These are phyloP conservation scores for Alosa sapidissima DNA, from an alignment of 2,797 vertebrate species.

Conservation along the genomic window DNA sequence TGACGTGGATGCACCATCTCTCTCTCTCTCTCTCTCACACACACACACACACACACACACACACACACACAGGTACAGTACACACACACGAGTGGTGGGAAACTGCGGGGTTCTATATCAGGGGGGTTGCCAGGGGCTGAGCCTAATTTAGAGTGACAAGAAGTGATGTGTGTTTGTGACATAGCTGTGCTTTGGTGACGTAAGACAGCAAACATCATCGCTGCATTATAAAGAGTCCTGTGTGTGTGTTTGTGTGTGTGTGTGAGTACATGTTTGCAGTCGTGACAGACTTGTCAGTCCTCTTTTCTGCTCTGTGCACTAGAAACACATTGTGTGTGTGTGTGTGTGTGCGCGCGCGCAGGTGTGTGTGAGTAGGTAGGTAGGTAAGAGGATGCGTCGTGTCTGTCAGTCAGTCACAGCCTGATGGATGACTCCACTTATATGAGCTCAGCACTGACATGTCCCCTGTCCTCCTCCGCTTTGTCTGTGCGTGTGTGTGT, in stretches of 20 bases:
- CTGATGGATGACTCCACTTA: too few relatives aligned
- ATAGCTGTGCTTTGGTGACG: not conserved
- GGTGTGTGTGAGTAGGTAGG: too few relatives aligned
- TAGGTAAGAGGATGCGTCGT: too few relatives aligned
- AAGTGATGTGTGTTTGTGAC: not conserved
- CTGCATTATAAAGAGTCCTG: not conserved
- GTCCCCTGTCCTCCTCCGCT: too few relatives aligned
- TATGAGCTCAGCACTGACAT: too few relatives aligned
- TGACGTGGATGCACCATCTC: not conserved
- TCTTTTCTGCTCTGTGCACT: too few relatives aligned
- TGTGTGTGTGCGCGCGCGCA: constrained; percentile 3
- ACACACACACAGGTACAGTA: not conserved
- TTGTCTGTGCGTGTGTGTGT: constrained; percentile 28
- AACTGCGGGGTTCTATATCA: not conserved
- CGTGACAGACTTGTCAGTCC: too few relatives aligned
- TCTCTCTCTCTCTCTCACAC: not conserved
- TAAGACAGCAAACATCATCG: not conserved
- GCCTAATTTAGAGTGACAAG: not conserved
- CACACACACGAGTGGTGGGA: not conserved
- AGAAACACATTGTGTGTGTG: too few relatives aligned
- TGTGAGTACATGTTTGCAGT: constrained; percentile 10
- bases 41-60: not conserved
- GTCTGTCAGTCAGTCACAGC: too few relatives aligned
- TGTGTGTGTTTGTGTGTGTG: constrained; percentile 23
- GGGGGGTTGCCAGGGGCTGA: not conserved